A percentile compares a stretch with the other conserved stretches of the same genome.
phyloP scores from a whole-genome alignment of 2,888 invertebrate species.

The Drosophila recens region DNA sequence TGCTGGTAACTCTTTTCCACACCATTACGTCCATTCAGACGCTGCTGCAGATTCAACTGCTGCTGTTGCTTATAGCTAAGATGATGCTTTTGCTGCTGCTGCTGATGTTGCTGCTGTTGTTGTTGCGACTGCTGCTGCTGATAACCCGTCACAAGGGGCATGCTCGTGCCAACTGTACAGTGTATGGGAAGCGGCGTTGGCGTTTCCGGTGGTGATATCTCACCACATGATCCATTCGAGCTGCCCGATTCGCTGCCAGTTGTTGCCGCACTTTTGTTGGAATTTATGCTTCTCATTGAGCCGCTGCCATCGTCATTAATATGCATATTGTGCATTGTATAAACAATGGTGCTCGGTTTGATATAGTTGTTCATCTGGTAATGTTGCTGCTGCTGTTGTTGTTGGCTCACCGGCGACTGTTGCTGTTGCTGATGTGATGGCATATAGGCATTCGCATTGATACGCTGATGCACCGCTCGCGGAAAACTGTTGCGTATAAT shows the following conservation, averaged over 20 bases:
- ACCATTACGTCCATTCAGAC: constrained; percentile 83
- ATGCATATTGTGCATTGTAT: constrained; percentile 83
- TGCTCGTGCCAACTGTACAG: constrained; percentile 53
- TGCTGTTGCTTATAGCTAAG: constrained; percentile 83
- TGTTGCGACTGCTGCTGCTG: constrained; percentile 56
- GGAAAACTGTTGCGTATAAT: constrained; percentile 84
- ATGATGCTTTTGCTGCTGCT: constrained; percentile 76
- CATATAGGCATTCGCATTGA: constrained; percentile 82
- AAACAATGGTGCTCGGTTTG: constrained; percentile 64
- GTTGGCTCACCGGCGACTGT: constrained; percentile 49
- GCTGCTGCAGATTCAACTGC: constrained; percentile 80
- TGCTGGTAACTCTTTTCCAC: constrained; percentile 71
- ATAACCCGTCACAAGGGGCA: constrained; percentile 60
- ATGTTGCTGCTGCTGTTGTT: constrained; percentile 75
- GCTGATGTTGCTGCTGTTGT: constrained; percentile 48
- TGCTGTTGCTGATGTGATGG: constrained; percentile 62
- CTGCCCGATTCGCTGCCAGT: constrained; percentile 85
- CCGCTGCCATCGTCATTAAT: constrained; percentile 62
- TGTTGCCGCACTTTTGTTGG: constrained; percentile 78
- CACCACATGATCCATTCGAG: constrained; percentile 85
- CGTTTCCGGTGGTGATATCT: constrained; percentile 85
- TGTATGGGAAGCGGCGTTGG: constrained; percentile 79
- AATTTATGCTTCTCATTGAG: constrained; percentile 72
- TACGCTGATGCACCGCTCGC: constrained; percentile 81
- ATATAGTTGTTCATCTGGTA: constrained; percentile 79